Evolutionary conservation across 2,113 vertebrate species (phyloP).

Genomic region (Halichoerus grypus): DNA sequence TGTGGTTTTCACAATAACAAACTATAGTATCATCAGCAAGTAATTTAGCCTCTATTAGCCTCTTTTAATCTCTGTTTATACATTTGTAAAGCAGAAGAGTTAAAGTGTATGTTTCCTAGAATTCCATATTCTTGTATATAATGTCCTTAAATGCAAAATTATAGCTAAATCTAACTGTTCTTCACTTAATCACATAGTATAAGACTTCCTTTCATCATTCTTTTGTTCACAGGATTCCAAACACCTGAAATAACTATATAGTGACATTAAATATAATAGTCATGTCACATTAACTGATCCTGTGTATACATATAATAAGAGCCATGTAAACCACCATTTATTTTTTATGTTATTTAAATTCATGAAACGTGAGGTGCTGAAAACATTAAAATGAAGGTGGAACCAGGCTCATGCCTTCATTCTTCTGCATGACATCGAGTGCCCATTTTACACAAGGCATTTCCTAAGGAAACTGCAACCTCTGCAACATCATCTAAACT

Average conservation of each 20-base stretch:
- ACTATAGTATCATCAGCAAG: background rate
- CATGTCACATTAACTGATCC: background rate
- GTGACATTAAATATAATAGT: background rate
- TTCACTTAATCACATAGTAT: background rate
- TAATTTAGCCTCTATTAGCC: background rate
- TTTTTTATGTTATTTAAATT: conserved; percentile 1
- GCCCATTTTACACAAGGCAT: background rate
- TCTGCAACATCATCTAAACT: background rate
- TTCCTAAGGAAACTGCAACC: background rate
- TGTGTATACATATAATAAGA: background rate
- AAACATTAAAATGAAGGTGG: background rate
- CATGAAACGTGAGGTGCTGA: background rate
- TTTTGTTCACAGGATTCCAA: background rate
- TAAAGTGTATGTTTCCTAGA: background rate
- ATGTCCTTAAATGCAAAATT: background rate
- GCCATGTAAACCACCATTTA: background rate
- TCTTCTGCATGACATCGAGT: background rate
- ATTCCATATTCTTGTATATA: background rate
- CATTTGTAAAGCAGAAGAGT: background rate
- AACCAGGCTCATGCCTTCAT: background rate
- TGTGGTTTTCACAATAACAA: background rate
- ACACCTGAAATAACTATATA: background rate
- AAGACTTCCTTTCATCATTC: background rate
- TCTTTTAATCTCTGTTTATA: background rate
- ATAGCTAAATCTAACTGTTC: background rate